Evolutionary conservation across 2,888 invertebrate species (phyloP).

Genomic region (Hydraecia micacea): DNA sequence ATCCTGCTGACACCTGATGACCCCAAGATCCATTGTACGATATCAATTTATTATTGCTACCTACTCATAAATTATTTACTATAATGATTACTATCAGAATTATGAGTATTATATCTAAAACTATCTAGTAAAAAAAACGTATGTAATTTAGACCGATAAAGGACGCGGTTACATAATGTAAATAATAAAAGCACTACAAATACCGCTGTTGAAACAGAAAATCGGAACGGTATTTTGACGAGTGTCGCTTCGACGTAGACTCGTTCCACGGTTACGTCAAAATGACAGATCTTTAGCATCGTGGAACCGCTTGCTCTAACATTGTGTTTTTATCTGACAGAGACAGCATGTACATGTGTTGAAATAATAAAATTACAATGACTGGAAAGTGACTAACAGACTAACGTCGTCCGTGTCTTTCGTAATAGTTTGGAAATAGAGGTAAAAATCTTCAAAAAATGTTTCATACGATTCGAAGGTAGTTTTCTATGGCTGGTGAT

Average conservation of each 20-base stretch:
- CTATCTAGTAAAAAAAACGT: not conserved
- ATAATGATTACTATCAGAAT: not conserved
- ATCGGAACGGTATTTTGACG: conserved; percentile 43
- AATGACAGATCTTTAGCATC: conserved; percentile 11
- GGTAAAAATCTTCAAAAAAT: conserved; percentile 75
- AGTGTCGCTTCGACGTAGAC: conserved; percentile 25
- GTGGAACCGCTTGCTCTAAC: not conserved
- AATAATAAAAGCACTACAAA: not conserved
- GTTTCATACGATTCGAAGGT: conserved; percentile 69
- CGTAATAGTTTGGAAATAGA: conserved; percentile 74
- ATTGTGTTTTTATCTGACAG: conserved; percentile 1
- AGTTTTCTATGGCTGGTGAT: conserved; percentile 84
- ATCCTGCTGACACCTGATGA: not conserved
- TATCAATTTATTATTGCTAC: not conserved
- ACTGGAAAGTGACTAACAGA: conserved; percentile 57
- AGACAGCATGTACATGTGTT: conserved; percentile 19
- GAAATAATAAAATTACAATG: conserved; percentile 21
- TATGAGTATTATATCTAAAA: not conserved
- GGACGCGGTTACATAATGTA: too few species aligned
- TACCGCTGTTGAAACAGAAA: rapidly evolving
- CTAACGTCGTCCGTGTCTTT: conserved; percentile 70
- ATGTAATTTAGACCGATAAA: not conserved
- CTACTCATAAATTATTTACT: not conserved
- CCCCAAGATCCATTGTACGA: not conserved
- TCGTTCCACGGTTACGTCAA: conserved; percentile 12